phyloP scores from a whole-genome alignment of 2,888 invertebrate species.

The Elgonia sp. region DNA sequence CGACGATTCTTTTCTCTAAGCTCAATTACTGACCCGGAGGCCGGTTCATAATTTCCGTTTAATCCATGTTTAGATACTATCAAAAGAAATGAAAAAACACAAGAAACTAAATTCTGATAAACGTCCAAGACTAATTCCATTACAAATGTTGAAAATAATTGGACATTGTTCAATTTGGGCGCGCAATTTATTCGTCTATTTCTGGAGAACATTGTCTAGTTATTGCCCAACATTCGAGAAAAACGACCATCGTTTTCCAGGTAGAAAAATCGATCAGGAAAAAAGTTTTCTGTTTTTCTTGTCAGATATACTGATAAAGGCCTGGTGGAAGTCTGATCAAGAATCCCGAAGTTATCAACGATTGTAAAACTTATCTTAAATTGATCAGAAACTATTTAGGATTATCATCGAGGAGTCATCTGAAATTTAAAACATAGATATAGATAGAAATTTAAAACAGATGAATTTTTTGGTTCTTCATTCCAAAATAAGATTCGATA shows the following conservation, averaged over 20 bases:
- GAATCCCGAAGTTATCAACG: conserved; percentile 34
- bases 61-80: conserved; percentile 46
- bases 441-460: no score
- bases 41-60: conserved; percentile 40
- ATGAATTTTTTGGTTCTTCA: neutral
- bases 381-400: conserved; percentile 52
- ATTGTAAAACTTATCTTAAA: conserved; percentile 54
- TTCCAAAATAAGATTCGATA: neutral
- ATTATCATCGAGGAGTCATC: conserved; percentile 36
- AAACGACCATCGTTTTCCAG: conserved; percentile 45
- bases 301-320: conserved; percentile 54
- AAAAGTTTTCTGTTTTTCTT: conserved; percentile 55
- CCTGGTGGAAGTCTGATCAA: conserved; percentile 38
- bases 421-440: neutral
- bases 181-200: conserved; percentile 55
- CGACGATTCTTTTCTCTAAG: conserved; percentile 38
- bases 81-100: conserved; percentile 45
- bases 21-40: conserved; percentile 29
- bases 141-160: conserved; percentile 67
- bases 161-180: conserved; percentile 58
- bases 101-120: conserved; percentile 45
- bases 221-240: conserved; percentile 49
- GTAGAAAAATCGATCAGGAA: conserved; percentile 54
- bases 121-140: conserved; percentile 38
- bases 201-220: conserved; percentile 52